Conservation (phyloP, 2,113 vertebrate genomes). For the Jaculus jaculus region DNA sequence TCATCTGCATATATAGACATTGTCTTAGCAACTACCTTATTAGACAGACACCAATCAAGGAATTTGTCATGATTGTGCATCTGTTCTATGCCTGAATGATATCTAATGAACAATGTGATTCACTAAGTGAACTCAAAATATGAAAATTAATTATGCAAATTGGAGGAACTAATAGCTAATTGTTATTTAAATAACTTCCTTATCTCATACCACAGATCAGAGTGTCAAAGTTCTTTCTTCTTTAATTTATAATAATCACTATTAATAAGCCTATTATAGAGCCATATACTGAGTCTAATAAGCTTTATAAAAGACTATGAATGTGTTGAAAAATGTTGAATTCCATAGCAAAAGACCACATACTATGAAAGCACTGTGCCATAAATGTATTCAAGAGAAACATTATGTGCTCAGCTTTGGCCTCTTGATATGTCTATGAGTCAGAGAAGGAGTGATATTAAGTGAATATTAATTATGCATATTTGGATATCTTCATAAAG, state of each 20-base stretch:
- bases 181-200: slow-evolving; percentile 66
- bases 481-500: background rate
- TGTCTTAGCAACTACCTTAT: slow-evolving; percentile 36
- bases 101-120: slow-evolving; percentile 38
- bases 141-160: slow-evolving; percentile 68
- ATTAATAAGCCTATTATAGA: slow-evolving; percentile 38
- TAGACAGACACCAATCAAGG: slow-evolving; percentile 48
- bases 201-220: slow-evolving; percentile 58
- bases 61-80: slow-evolving; percentile 14
- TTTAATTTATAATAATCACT: slow-evolving; percentile 50
- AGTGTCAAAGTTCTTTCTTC: slow-evolving; percentile 23
- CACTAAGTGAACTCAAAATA: slow-evolving; percentile 60
- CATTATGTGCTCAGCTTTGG: background rate
- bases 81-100: slow-evolving; percentile 47
- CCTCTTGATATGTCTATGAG: background rate
- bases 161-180: slow-evolving; percentile 42
- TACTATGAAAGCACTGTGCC: background rate
- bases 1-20: slow-evolving; percentile 34
- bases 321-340: background rate
- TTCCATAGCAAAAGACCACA: background rate
- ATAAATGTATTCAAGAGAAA: background rate
- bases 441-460: background rate
- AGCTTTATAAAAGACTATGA: background rate
- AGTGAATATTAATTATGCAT: background rate
- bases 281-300: background rate